phyloP scores from a whole-genome alignment of 2,113 vertebrate species.

The Oryzias celebensis region DNA sequence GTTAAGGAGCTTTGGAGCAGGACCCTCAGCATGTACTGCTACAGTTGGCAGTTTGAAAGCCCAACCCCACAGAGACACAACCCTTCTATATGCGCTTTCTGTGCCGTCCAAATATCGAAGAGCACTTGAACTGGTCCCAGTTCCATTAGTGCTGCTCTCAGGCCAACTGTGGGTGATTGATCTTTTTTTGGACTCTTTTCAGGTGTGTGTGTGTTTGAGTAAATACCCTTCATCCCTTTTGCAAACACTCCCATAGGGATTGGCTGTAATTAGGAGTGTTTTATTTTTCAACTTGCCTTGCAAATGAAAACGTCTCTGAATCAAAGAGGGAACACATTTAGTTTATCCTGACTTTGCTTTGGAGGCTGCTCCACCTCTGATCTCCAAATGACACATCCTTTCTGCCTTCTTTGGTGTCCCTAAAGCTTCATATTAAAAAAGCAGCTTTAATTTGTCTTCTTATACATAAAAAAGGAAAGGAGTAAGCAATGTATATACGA shows the following conservation, averaged over 20 bases:
- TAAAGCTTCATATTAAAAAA: constrained; percentile 11
- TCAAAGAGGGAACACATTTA: constrained; percentile 39
- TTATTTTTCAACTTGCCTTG: constrained; percentile 44
- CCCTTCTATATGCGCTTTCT: constrained; percentile 11
- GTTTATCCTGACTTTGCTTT: not conserved
- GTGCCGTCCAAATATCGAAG: constrained; percentile 39
- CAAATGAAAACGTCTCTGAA: constrained; percentile 57
- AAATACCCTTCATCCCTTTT: constrained; percentile 48
- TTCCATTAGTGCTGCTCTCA: constrained; percentile 43
- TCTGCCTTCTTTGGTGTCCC: constrained; percentile 11
- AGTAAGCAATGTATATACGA: constrained; percentile 8
- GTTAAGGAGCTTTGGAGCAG: constrained; percentile 35
- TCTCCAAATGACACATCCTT: constrained; percentile 15
- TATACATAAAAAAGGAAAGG: not conserved
- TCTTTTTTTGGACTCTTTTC: constrained; percentile 30
- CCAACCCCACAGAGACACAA: constrained; percentile 34
- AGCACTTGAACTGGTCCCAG: constrained; percentile 47
- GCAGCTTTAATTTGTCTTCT: not conserved
- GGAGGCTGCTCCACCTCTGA: constrained; percentile 14
- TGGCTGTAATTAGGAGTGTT: constrained; percentile 54
- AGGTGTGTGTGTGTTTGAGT: constrained; percentile 33
- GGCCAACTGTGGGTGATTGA: constrained; percentile 29
- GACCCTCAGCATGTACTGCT: constrained; percentile 17
- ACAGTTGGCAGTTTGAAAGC: constrained; percentile 42
- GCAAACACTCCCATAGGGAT: constrained; percentile 41